A percentile compares a stretch with the other conserved stretches of the same genome.
Conservation (phyloP, 2,797 vertebrate genomes). For the Enteromius fasciolatus region DNA sequence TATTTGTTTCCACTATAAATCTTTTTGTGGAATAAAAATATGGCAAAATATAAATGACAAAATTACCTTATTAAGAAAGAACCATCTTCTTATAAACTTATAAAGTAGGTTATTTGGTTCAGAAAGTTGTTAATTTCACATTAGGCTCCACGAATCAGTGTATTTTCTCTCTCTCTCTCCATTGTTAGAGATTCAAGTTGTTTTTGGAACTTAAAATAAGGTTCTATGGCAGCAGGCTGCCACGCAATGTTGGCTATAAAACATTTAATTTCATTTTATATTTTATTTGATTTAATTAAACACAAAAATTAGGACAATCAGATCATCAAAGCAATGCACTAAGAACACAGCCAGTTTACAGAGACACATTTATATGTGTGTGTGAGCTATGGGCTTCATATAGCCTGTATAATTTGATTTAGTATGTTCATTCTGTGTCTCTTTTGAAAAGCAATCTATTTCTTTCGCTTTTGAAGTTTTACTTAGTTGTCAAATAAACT, state of each 20-base stretch:
- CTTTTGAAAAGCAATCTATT: neutral
- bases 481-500: neutral
- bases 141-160: neutral
- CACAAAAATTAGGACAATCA: neutral
- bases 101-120: neutral
- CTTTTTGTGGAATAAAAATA: neutral
- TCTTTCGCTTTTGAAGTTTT: neutral
- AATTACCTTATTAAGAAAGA: neutral
- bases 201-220: neutral
- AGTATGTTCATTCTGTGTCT: neutral
- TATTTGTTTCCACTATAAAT: neutral
- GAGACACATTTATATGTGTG: neutral
- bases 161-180: neutral
- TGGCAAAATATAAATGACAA: no score
- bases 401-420: neutral
- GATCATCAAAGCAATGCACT: neutral
- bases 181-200: neutral
- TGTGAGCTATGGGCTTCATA: no score
- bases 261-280: neutral
- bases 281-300: neutral
- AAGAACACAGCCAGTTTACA: neutral
- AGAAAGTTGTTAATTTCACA: neutral
- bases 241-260: neutral
- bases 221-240: neutral
- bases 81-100: neutral